Percentiles rank a stretch among this genome's conserved stretches.
Conservation (phyloP, 1,140 invertebrate genomes). For the Galleria mellonella region DNA sequence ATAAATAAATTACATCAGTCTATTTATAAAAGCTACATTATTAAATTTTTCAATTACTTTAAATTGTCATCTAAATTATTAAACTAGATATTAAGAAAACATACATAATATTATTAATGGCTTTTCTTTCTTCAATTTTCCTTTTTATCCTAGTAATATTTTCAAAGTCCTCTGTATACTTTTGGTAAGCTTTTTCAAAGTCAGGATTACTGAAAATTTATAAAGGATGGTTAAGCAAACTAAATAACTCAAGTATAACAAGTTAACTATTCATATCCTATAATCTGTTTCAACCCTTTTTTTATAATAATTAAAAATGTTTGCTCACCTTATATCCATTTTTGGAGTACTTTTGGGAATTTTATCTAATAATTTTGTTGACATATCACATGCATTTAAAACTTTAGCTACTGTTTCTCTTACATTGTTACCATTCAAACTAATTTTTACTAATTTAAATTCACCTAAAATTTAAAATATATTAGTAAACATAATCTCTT, state of each 20-base stretch:
- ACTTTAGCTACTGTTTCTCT: conserved; percentile 85
- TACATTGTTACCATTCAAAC: conserved; percentile 80
- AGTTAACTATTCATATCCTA: no score
- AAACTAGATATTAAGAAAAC: conserved; percentile 12
- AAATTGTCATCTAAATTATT: no score
- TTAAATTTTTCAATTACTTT: no score
- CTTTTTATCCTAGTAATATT: conserved; percentile 47
- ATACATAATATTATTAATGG: conserved; percentile 50
- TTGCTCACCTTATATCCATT: conserved; percentile 28
- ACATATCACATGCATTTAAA: conserved; percentile 86
- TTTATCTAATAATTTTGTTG: conserved; percentile 88
- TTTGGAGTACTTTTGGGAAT: conserved; percentile 59
- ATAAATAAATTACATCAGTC: no score
- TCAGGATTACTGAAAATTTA: conserved; percentile 34
- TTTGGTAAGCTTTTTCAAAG: conserved; percentile 48
- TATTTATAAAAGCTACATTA: no score
- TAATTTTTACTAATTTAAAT: conserved; percentile 83
- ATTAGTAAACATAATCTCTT: no score
- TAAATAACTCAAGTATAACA: neutral
- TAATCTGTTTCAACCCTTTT: no score
- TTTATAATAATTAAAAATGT: conserved; percentile 1
- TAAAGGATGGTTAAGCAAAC: neutral
- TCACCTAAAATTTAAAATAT: conserved; percentile 64
- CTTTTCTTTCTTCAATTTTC: conserved; percentile 55
- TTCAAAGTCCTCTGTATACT: conserved; percentile 55